Conservation (phyloP, 2,797 vertebrate species). For the Sphenopsis melanotis region DNA sequence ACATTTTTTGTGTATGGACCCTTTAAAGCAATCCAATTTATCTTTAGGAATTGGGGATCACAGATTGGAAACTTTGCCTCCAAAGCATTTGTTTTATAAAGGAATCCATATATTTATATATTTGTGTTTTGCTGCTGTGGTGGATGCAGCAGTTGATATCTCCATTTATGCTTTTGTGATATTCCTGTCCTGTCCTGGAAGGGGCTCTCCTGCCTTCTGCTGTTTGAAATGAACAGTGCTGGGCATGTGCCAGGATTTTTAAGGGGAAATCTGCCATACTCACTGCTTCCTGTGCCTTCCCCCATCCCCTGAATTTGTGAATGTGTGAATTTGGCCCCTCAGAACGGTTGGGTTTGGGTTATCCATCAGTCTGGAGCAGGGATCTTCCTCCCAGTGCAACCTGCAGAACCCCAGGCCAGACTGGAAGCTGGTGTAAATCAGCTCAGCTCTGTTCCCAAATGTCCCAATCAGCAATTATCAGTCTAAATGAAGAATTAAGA, state of each 20-base stretch:
- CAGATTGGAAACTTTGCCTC: background rate
- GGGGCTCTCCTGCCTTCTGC: background rate
- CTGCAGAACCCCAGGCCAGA: background rate
- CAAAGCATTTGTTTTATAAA: background rate
- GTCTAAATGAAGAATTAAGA: slow-evolving; percentile 17
- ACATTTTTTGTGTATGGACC: background rate
- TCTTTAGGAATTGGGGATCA: background rate
- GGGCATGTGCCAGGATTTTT: background rate
- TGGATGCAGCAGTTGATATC: background rate
- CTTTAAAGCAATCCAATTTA: background rate
- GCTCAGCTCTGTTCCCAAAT: background rate
- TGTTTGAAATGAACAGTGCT: background rate
- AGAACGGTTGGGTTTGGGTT: background rate
- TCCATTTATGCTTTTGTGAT: background rate
- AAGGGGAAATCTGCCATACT: background rate
- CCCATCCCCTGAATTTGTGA: background rate
- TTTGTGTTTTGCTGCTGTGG: background rate
- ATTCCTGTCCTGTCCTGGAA: background rate
- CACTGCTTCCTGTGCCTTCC: background rate
- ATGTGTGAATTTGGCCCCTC: background rate
- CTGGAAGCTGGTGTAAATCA: background rate
- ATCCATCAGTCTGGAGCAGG: background rate
- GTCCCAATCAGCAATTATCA: background rate
- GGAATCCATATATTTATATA: accelerated
- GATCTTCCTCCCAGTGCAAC: background rate